Base-by-base conservation (phyloP, 2,888 invertebrate species). In the Lasioglossum morio region DNA sequence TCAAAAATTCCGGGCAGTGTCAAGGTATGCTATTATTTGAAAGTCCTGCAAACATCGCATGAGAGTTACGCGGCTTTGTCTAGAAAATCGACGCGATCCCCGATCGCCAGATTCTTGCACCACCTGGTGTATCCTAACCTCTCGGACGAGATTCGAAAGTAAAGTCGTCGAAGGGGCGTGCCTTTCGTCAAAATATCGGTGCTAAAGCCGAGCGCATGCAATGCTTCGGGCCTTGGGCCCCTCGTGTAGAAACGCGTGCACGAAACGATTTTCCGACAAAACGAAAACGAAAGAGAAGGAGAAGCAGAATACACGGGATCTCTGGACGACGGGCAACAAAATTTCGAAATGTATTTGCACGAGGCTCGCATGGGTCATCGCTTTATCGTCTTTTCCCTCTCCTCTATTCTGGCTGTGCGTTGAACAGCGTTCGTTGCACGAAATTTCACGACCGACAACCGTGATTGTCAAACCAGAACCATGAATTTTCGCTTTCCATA, bases 101-200 rank as follows among this genome's bases (percentile, higher is more conserved):
- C 37, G 23, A 66, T 37, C 23, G 27, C 77, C 46, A 10, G 76
- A 76, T 85, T 85, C 78, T 84, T 89, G 77, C 82, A 84, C 81
- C 82, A 87, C 74, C 80, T 81, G 80, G 37, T 60, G 40, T 70
- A 79, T 88, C 75, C 82, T 85, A 89, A 89, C 88, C 88, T 89
- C 88, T 78, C 84, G 81, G 79, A 89, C 84, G 86, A 85, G 89
- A 89, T 89, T 89, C 80, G 87, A 89, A 88, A 89, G 88, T 86
- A 84, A 82, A 89, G 79, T 81, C 85, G 83, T 82, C 79, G 66
- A 81, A 84, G 85, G 87, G 88, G 85, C 85, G 85, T 81, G 81
- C 78, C 87, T 81, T 86, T 85, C 83, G 76, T 86, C 83, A 82
- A 89, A 89, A 89, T 86, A 77, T 81, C 74, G 66, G 37, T 63